phyloP scores from a whole-genome alignment of 1,140 invertebrate species.

The Coptotermes formosanus region DNA sequence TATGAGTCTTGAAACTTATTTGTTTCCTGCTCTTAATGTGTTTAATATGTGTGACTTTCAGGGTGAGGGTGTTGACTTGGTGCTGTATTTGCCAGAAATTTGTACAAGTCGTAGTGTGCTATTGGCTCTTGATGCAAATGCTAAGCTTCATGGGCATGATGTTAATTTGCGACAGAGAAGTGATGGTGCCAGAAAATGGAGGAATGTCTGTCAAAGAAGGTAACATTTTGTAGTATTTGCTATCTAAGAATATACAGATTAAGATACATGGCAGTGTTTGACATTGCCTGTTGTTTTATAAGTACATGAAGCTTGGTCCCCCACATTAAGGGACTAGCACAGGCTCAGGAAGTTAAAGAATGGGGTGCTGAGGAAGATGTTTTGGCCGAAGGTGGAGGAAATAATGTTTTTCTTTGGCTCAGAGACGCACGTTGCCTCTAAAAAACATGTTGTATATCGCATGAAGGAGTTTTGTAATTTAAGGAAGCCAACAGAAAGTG shows the following conservation, averaged over 20 bases:
- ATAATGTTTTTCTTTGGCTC: no score
- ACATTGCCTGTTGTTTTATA: no score
- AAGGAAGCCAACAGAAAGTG: no score
- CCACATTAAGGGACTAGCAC: no score
- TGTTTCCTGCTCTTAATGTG: not conserved
- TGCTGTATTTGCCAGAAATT: slow-evolving; percentile 86
- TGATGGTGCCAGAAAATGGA: slow-evolving; percentile 72
- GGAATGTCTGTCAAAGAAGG: slow-evolving; percentile 77
- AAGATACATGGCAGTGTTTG: not conserved
- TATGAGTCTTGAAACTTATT: not conserved
- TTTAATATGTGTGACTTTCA: slow-evolving; percentile 38
- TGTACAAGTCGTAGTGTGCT: slow-evolving; percentile 83
- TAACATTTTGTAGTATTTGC: slow-evolving; percentile 38
- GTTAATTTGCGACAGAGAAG: slow-evolving; percentile 53
- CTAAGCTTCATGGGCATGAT: slow-evolving; percentile 78
- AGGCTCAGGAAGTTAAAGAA: no score
- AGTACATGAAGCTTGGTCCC: no score
- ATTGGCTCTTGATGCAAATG: slow-evolving; percentile 83
- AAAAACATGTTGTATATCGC: no score
- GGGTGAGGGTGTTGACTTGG: slow-evolving; percentile 88
- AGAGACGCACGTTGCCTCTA: no score
- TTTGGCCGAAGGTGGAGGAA: no score
- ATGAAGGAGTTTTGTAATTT: no score
- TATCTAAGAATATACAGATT: not conserved
- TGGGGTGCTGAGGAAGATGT: no score